Conservation (phyloP, 2,888 invertebrate species). For the Drosophila conformis region DNA sequence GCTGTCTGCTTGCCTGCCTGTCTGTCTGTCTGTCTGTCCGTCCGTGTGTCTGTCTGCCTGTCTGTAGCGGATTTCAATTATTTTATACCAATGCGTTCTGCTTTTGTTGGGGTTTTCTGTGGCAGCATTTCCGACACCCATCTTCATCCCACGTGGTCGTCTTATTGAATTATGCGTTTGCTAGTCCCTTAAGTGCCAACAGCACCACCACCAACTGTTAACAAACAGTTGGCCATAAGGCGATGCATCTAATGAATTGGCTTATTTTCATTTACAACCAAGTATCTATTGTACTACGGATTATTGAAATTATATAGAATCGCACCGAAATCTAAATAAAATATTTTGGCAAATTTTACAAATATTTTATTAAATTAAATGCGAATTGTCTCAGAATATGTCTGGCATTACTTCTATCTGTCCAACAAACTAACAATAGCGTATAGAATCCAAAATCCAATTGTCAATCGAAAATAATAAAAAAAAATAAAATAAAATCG, state of each 20-base stretch:
- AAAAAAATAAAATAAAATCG: slow-evolving; percentile 25
- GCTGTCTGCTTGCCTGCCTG: neutral
- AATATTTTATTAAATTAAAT: slow-evolving; percentile 5
- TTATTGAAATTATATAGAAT: neutral
- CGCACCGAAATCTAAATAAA: neutral
- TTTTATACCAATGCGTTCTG: slow-evolving; percentile 65
- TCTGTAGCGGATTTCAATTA: slow-evolving; percentile 66
- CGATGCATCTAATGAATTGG: slow-evolving; percentile 41
- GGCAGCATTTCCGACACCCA: slow-evolving; percentile 41
- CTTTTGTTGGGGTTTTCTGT: slow-evolving; percentile 52
- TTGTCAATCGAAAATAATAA: slow-evolving; percentile 30
- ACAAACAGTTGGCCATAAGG: slow-evolving; percentile 30
- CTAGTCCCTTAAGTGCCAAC: slow-evolving; percentile 35
- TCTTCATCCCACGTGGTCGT: slow-evolving; percentile 52
- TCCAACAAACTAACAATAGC: slow-evolving; percentile 5
- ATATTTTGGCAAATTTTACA: neutral
- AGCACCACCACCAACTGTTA: slow-evolving; percentile 29
- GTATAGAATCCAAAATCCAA: slow-evolving; percentile 29
- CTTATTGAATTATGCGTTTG: slow-evolving; percentile 74
- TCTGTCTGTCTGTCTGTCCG: slow-evolving; percentile 7
- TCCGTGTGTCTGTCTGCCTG: slow-evolving; percentile 17
- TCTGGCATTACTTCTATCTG: neutral
- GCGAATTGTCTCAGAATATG: neutral
- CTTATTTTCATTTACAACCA: slow-evolving; percentile 26
- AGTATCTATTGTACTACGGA: slow-evolving; percentile 1